Base-by-base conservation (phyloP, 1,140 invertebrate genomes). In the Hylaeus anthracinus region DNA sequence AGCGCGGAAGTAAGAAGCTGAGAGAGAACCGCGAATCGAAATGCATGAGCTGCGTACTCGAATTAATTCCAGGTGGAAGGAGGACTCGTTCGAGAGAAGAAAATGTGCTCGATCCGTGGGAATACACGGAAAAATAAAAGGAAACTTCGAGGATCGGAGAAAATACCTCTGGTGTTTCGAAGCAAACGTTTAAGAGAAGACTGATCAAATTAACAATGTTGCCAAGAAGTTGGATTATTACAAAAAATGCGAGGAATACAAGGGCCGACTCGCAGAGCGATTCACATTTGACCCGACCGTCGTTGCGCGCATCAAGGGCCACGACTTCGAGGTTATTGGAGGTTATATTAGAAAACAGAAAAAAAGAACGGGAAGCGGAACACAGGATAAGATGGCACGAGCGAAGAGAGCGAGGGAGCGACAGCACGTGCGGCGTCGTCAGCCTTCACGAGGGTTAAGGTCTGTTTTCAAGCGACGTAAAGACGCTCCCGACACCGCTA, bases 371-470 rank as follows among this genome's bases (percentile, higher is more conserved):
- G 48, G 37, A 56, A 70, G 14, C 8, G 3, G 51, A 45, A 55
- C 26, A 39, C 39, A 12, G 61, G 9, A 58, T 15, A 58, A 45
- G 56, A 45, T 48, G 70, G 70, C 70, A 72, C 70, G 70, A 72
- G 70, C 56, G 56, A 61, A 12, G 67, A 14, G 14, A 43, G 43
- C 2, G 41, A 12, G 37, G 41, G 9, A 39, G 14, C 41, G 70
- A 72, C 70, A 60, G 61, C 70, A 72, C 70, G 70, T 72, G 70
- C 48, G 70, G 39, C 69, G 55, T 39, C 55, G 66, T 26, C 2
- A 26, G 39, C 26, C 39, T 70, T 37, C 5, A n/a, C 37, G 37
- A 70, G 67, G 53, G 51, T 41, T 15, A 37, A 26, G 26, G 37
- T 12, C 2, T 45, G 43, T 26, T 26, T 26, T 26, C 26, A 0